A percentile compares a stretch with the other conserved stretches of the same genome.
phyloP scores from a whole-genome alignment of 2,797 vertebrate species.

The Pipistrellus pygmaeus region DNA sequence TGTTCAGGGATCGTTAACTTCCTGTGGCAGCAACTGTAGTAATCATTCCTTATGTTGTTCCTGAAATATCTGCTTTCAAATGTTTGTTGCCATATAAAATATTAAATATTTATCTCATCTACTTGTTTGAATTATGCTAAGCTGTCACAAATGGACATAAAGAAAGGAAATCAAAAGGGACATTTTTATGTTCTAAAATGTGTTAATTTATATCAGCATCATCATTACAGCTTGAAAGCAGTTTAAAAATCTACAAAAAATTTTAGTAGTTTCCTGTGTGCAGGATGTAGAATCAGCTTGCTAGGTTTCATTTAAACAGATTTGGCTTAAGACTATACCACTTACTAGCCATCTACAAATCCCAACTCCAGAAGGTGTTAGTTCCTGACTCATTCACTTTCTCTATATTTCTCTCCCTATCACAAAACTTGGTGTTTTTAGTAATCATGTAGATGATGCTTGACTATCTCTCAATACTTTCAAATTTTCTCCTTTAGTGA shows the following conservation, averaged over 20 bases:
- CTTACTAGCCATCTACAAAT: not conserved
- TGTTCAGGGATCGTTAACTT: constrained; percentile 69
- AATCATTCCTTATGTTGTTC: constrained; percentile 67
- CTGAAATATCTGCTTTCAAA: constrained; percentile 71
- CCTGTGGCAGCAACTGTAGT: constrained; percentile 69
- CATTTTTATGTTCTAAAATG: constrained; percentile 49
- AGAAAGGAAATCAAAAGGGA: constrained; percentile 44
- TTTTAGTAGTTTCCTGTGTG: not conserved
- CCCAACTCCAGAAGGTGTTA: not conserved
- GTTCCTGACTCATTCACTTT: not conserved
- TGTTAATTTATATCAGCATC: constrained; percentile 44
- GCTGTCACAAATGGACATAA: constrained; percentile 30
- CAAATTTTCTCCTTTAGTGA: not conserved
- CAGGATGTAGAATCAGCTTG: not conserved
- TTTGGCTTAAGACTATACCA: not conserved
- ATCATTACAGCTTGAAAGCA: not conserved
- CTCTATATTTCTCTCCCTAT: not conserved
- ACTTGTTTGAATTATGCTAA: constrained; percentile 35
- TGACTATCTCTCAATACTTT: not conserved
- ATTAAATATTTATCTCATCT: constrained; percentile 52
- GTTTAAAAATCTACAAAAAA: not conserved
- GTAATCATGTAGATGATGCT: not conserved
- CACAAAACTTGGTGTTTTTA: not conserved
- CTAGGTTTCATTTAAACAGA: not conserved
- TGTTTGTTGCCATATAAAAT: constrained; percentile 66